Evolutionary conservation across 1,140 invertebrate species (phyloP).

Genomic region (Sarcophaga peregrina): DNA sequence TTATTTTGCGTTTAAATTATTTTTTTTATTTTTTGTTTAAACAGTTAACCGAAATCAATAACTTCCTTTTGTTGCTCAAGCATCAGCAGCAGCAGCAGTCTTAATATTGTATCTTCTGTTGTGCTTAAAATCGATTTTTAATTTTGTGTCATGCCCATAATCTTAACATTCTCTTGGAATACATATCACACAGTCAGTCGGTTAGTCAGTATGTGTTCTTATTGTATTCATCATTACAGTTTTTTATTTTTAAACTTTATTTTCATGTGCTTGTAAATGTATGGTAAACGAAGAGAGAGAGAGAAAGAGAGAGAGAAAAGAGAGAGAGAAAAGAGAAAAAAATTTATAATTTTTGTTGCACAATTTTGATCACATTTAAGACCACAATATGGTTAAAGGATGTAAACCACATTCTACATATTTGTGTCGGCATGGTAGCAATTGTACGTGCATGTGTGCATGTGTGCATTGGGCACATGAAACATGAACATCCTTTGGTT

Average conservation of each 20-base stretch:
- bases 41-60: no score
- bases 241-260: no score
- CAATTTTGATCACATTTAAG: constrained; percentile 15
- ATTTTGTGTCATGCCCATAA: constrained; percentile 8
- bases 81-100: no score
- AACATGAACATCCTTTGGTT: constrained; percentile 28
- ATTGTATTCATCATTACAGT: no score
- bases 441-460: background rate
- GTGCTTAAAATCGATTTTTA: constrained; percentile 16
- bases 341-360: background rate
- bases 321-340: background rate
- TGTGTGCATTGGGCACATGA: background rate
- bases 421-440: background rate
- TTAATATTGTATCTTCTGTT: background rate
- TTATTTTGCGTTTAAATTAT: no score
- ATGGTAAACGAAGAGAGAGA: background rate
- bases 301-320: background rate
- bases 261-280: background rate
- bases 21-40: no score
- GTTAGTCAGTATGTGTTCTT: no score
- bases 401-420: constrained; percentile 25
- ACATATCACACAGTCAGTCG: no score
- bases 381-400: constrained; percentile 34
- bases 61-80: no score
- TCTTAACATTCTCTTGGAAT: background rate